Base-by-base conservation (phyloP, 2,888 invertebrate genomes). In the Oxytorus armatus region DNA sequence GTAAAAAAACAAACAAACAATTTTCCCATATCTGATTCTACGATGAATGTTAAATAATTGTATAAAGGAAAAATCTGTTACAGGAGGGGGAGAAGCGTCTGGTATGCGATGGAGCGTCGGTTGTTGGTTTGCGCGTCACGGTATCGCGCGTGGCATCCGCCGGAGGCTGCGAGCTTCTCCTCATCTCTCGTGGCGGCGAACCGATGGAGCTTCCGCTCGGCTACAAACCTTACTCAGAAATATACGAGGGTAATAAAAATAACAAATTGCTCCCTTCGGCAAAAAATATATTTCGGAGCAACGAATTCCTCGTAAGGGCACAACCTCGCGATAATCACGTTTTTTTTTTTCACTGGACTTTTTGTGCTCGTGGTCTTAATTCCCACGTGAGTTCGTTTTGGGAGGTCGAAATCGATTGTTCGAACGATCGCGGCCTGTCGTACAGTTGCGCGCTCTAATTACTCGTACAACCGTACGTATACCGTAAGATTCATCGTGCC, bases 131-230 rank as follows among this genome's bases (percentile, higher is more conserved):
- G 66, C 59, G 59, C 79, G 79, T 79, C 75, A 79, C 79, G 79
- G 70, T 70, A 25, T 70, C 65, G 79, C 77, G 72, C 65, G 66
- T 44, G 79, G 79, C 75, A 79, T 79, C 79, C 79, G 79, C 75
- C 79, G 75, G 79, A 79, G 79, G 79, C 79, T 79, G 79, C 44
- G 44, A 42, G 14, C 49, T 65, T 73, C 57, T 44, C 29, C 55
- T 55, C 69, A 57, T 69, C 69, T 69, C 69, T 55, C 55, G 49
- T n/a, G 25, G 61, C 29, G 47, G 69, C 14, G 49, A 57, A 65
- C 25, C 47, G 21, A 36, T 14, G 55, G 11, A 72, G 59, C 66
- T 70, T 79, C 59, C 79, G 79, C 75, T 78, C 77, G 42, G 53
- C 53, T 14, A 1, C 16, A 55, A 57, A 66, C 18, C 21, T 25